These are phyloP conservation scores for Microplitis manilae DNA, from an alignment of 2,888 invertebrate species.

Conservation along the genomic window DNA sequence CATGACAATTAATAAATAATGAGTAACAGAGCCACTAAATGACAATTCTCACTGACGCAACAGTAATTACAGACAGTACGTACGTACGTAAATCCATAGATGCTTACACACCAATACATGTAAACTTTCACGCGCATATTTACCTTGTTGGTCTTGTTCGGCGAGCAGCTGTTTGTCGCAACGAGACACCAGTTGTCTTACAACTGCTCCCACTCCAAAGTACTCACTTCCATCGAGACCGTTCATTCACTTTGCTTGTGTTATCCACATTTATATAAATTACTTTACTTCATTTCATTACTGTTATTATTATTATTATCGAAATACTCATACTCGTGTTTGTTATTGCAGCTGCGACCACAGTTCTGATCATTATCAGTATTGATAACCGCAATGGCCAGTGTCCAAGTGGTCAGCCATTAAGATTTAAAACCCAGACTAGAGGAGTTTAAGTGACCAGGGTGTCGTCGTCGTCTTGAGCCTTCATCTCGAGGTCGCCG, in stretches of 20 bases:
- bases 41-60: constrained; percentile 5
- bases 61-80: too few relatives aligned
- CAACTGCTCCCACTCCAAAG: constrained; percentile 28
- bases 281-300: neutral
- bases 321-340: neutral
- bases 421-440: neutral
- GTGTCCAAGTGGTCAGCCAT: neutral
- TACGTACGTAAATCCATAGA: neutral
- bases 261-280: neutral
- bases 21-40: neutral
- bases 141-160: constrained; percentile 54
- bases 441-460: neutral
- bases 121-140: constrained; percentile 38
- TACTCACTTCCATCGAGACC: constrained; percentile 38
- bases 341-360: too few relatives aligned
- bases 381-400: neutral
- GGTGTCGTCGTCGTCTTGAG: neutral
- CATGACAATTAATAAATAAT: constrained; percentile 6
- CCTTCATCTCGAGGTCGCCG: neutral
- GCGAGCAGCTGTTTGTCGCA: constrained; percentile 54
- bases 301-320: neutral
- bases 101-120: neutral
- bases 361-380: too few relatives aligned
- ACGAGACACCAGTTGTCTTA: constrained; percentile 52
- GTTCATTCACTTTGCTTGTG: constrained; percentile 51